Evolutionary conservation across 2,888 invertebrate genomes (phyloP).

Genomic region (Protula sp.): DNA sequence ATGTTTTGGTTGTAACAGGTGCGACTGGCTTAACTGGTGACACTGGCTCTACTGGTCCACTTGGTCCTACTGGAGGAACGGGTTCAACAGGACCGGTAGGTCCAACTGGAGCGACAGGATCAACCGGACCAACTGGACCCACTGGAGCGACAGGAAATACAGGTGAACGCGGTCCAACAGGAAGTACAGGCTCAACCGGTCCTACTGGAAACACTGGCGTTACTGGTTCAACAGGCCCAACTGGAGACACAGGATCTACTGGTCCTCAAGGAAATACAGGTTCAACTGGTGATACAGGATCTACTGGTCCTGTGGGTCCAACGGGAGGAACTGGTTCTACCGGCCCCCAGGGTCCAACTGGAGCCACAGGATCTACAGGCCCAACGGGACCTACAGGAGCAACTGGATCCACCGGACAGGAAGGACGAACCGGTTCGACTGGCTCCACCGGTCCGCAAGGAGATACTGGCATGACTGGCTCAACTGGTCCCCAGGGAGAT

Average conservation of each 20-base stretch:
- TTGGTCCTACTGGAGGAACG: neutral
- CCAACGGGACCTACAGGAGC: neutral
- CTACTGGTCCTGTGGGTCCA: neutral
- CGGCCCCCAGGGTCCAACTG: neutral
- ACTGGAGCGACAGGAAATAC: neutral
- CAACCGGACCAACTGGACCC: neutral
- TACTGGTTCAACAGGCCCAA: neutral
- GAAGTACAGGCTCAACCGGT: neutral
- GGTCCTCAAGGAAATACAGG: neutral
- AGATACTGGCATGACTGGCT: neutral
- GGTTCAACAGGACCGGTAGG: neutral
- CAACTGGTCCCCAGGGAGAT: constrained; percentile 1
- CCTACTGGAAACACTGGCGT: neutral
- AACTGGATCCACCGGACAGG: neutral
- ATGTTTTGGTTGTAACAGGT: too few species aligned
- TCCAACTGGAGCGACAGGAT: neutral
- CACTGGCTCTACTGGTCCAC: neutral
- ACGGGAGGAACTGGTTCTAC: neutral
- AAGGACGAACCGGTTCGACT: neutral
- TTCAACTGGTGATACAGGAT: neutral
- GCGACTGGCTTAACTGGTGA: neutral
- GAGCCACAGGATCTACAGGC: neutral
- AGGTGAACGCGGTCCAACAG: neutral
- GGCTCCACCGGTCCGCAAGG: neutral
- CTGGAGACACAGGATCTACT: neutral